These are phyloP conservation scores for Microtus obscurus DNA, from an alignment of 2,797 vertebrate genomes.

Conservation along the genomic window DNA sequence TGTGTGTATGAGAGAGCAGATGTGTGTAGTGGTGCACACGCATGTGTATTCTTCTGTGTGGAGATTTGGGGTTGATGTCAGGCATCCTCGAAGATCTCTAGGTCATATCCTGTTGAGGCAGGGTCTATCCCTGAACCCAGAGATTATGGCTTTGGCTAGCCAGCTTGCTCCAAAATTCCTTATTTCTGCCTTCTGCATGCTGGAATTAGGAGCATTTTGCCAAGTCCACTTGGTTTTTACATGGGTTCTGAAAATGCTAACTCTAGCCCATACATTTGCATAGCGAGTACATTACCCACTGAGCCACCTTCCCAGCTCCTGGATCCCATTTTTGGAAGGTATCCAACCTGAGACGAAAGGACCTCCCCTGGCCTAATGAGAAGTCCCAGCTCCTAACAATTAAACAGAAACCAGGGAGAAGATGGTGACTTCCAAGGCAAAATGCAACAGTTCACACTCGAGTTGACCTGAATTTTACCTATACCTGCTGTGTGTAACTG, in stretches of 20 bases:
- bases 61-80: not conserved
- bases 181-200: not conserved
- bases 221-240: not conserved
- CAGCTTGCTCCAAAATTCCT: not conserved
- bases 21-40: not conserved
- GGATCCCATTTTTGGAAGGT: not conserved
- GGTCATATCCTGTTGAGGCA: not conserved
- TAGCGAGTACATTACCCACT: not conserved
- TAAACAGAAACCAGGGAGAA: not conserved
- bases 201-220: not conserved
- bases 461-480: not conserved
- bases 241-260: not conserved
- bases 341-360: not conserved
- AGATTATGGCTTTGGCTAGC: not conserved
- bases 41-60: not conserved
- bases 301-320: not conserved
- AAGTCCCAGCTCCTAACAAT: slow-evolving; percentile 18
- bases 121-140: not conserved
- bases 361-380: not conserved
- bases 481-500: not conserved
- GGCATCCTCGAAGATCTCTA: not conserved
- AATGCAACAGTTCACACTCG: not conserved
- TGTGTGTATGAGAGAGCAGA: not conserved
- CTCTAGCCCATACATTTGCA: not conserved
- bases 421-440: not conserved